Base-by-base conservation (phyloP, 2,797 vertebrate species). In the Pipistrellus pipistrellus region DNA sequence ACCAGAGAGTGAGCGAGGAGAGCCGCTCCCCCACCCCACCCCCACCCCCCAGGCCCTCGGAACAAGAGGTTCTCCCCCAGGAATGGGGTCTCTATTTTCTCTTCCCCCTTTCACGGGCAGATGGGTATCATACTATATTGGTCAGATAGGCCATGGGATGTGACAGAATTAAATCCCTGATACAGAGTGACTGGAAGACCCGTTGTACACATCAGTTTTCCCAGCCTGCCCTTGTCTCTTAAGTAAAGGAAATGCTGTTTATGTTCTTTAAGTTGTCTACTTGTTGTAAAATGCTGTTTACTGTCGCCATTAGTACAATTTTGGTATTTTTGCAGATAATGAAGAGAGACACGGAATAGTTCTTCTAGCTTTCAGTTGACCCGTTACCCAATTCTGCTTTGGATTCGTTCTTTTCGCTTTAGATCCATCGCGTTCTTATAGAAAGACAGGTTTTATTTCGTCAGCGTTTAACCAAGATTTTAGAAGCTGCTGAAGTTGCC, bases 331-430 rank as follows among this genome's bases (percentile, higher is more conserved):
- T 80, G 48, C 59, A 21, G 46, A 76, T 35, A 82, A 69, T 59
- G 55, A 38, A 82, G 38, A 48, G 27, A 84, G 66, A 44, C 23
- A 18, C 18, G 27, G 71, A 90, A 62, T 83, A 75, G 69, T 78
- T 46, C 69, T 76, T 85, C 38, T 68, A 25, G 23, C 9, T 30
- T 90, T 88, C 15, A 44, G 8, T 15, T 73, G 59, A 85, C 59
- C 85, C 6, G 27, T 75, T 72, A 62, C n/a, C 55, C 35, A 10
- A 0, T 82, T 91, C 89, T n/a, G 59, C 71, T 83, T 94, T 53
- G 41, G 32, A 85, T 78, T 85, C 84, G 30, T 85, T 68, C 66
- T 41, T 89, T 44, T 71, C 6, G 13, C 91, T 78, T 69, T 87
- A 69, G 77, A 81, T 69, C 15, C 32, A 8, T 30, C 25, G 35